Base-by-base conservation (phyloP, 1,140 invertebrate genomes). In the Macrobrachium nipponense region DNA sequence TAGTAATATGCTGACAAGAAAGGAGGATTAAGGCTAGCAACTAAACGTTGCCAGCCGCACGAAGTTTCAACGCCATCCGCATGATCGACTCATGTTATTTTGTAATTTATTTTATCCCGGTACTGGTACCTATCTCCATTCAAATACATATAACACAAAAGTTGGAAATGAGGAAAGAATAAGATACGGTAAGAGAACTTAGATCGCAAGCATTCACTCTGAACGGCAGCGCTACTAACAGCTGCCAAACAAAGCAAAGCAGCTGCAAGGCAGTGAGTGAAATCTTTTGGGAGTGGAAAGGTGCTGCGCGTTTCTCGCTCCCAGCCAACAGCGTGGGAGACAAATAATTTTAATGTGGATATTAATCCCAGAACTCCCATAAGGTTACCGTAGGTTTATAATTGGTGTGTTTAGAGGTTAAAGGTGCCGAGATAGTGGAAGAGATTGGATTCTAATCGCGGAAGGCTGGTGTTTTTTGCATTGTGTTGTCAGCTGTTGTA, bases 301-400 rank as follows among this genome's bases (percentile, higher is more conserved):
- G 59, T 86, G 12, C 51, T 51, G 20, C 62, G 75, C 51, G 77
- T 44, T 64, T 75, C 77, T 72, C 84, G 80, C 77, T 86, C 66
- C 66, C 84, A 80, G 82, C 27, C 84, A 80, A 62, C 68, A 86
- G 84, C 84, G 84, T 86, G 84, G 84, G 77, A 59, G 84, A 80
- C 80, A 73, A 77, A 86, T 80, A 86, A 78, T 60, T 60, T 80
- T 80, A 62, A 80, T 80, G 77, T 86, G 84, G 84, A 80, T 64
- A 86, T 80, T 70, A 20, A 64, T 51, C 51, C 51, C 60, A 64
- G 36, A 64, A 23, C 51, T 72, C 44, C 59, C 44, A 60, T 59
- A 43, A 62, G 62, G 78, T 18, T 8, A 44, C 44, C 44, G 62
- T 60, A 64, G 78, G 20, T 80, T 80, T 44, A 64, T 64, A 43